Evolutionary conservation across 2,888 invertebrate species (phyloP).

Genomic region (Phoenoteleia sp.): DNA sequence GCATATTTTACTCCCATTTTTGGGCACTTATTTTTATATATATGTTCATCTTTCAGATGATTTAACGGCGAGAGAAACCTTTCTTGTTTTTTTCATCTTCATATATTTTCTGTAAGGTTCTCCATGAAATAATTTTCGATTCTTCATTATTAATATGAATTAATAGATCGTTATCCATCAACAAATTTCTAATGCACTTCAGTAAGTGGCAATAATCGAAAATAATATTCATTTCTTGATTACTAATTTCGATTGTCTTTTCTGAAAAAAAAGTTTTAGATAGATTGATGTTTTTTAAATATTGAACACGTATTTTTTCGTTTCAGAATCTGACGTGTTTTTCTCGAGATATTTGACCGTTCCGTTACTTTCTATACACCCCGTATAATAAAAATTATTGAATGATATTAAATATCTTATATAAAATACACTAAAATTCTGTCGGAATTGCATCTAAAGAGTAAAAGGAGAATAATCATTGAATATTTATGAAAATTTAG

Average conservation of each 20-base stretch:
- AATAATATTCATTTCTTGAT: neutral
- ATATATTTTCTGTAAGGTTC: neutral
- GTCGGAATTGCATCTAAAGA: no score
- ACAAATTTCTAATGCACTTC: neutral
- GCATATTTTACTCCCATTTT: neutral
- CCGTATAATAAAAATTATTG: no score
- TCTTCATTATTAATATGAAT: neutral
- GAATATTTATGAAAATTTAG: no score
- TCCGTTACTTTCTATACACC: no score
- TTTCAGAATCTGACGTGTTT: no score
- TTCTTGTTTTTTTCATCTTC: neutral
- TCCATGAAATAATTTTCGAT: conserved; percentile 1
- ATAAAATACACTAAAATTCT: no score
- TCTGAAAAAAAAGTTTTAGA: no score
- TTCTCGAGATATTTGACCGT: no score
- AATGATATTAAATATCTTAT: no score
- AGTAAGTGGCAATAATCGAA: conserved; percentile 5
- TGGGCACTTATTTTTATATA: neutral
- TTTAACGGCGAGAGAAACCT: neutral
- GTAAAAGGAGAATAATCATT: no score
- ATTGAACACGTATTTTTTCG: no score
- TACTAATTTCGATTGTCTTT: neutral
- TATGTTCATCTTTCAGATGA: neutral
- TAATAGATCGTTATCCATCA: neutral
- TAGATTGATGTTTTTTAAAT: no score